phyloP scores from a whole-genome alignment of 2,113 vertebrate species.

The Falcunculus frontatus region DNA sequence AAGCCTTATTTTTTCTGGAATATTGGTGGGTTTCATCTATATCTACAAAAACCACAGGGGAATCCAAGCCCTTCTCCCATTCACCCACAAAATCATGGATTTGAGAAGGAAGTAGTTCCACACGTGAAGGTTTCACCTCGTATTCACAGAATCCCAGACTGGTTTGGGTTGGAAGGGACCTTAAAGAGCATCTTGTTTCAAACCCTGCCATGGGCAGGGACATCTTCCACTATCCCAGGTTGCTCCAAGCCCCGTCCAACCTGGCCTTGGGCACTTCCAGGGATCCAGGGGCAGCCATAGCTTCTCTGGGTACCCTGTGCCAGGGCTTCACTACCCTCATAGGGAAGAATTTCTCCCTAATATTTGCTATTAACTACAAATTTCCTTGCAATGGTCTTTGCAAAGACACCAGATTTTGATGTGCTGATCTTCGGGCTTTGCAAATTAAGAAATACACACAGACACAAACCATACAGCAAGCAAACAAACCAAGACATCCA shows the following conservation, averaged over 20 bases:
- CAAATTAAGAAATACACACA: background rate
- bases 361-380: background rate
- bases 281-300: background rate
- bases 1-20: background rate
- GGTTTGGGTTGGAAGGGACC: background rate
- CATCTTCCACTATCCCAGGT: accelerated
- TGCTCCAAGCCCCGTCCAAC: background rate
- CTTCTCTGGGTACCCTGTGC: background rate
- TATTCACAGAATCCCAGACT: background rate
- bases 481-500: background rate
- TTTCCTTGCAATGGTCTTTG: background rate
- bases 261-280: background rate
- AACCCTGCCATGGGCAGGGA: background rate
- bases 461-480: background rate
- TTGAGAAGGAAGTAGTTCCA: background rate
- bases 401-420: background rate
- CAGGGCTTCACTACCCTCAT: background rate
- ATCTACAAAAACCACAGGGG: background rate
- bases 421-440: background rate
- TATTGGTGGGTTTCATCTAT: background rate
- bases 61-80: background rate
- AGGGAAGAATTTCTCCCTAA: background rate
- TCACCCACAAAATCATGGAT: background rate
- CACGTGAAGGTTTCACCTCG: background rate
- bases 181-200: background rate